These are phyloP conservation scores for Otocyon megalotis DNA, from an alignment of 2,113 vertebrate species.

Conservation along the genomic window DNA sequence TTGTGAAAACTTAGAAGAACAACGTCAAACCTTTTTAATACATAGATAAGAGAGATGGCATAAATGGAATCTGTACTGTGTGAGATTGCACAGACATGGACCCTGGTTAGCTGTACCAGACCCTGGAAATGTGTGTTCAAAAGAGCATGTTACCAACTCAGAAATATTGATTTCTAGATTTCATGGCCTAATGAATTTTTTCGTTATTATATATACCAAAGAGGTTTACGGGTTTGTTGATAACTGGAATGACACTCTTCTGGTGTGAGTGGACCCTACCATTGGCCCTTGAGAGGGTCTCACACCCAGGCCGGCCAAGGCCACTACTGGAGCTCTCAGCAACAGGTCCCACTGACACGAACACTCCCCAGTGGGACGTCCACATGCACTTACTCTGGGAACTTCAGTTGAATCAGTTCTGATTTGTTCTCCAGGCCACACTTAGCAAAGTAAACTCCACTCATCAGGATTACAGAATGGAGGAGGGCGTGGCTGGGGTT, in stretches of 20 bases:
- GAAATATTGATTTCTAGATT: conserved; percentile 74
- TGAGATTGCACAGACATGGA: not conserved
- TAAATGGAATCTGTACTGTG: fast-evolving
- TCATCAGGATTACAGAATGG: not conserved
- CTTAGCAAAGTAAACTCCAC: fast-evolving
- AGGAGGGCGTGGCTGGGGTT: not conserved
- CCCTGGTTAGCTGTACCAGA: not conserved
- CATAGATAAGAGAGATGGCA: not conserved
- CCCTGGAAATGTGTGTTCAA: not conserved
- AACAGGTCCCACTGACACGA: not conserved
- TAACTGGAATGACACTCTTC: conserved; percentile 39
- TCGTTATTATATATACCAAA: conserved; percentile 85
- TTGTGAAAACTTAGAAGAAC: conserved; percentile 50
- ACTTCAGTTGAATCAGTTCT: not conserved
- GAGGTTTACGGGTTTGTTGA: conserved; percentile 79
- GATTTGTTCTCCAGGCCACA: not conserved
- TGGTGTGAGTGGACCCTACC: conserved; percentile 53
- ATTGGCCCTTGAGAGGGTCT: not conserved
- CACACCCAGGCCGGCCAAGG: not conserved
- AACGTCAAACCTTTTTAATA: not conserved
- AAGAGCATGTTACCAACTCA: conserved; percentile 63
- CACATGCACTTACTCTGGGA: not conserved
- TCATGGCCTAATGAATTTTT: conserved; percentile 73
- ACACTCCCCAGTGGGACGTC: fast-evolving
- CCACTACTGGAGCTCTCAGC: not conserved